Percentiles rank a stretch among this genome's conserved stretches.
Conservation (phyloP, 2,888 invertebrate genomes). For the Sceliomorpha sp. region DNA sequence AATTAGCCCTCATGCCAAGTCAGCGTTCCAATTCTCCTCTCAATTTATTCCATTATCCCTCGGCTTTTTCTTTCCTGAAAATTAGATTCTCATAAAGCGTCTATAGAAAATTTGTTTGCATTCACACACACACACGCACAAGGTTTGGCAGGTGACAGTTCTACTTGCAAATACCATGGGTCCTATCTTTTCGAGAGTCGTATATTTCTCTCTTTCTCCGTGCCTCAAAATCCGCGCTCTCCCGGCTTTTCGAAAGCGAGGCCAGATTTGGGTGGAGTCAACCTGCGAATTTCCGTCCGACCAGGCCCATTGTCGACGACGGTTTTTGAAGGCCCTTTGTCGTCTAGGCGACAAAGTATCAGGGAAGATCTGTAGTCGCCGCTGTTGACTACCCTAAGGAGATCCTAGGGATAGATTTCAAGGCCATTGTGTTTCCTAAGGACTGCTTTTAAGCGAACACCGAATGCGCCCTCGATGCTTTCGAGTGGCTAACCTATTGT, state of each 20-base stretch:
- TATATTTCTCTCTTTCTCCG: conserved; percentile 42
- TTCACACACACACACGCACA: conserved; percentile 64
- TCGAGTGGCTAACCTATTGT: conserved; percentile 69
- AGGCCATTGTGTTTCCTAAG: conserved; percentile 63
- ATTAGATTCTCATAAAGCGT: conserved; percentile 72
- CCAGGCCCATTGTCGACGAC: conserved; percentile 64
- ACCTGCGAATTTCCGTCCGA: conserved; percentile 76
- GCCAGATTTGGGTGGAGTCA: conserved; percentile 65
- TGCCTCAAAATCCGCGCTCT: conserved; percentile 35
- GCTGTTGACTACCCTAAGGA: conserved; percentile 56
- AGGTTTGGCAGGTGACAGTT: conserved; percentile 72
- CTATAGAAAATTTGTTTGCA: conserved; percentile 78
- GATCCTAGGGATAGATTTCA: conserved; percentile 74
- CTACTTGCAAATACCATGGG: conserved; percentile 23
- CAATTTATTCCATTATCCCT: conserved; percentile 40
- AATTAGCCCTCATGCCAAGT: conserved; percentile 66
- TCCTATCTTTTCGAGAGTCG: conserved; percentile 26
- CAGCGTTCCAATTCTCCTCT: conserved; percentile 52
- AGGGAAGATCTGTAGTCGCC: conserved; percentile 51
- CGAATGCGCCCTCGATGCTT: conserved; percentile 68
- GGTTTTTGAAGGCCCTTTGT: conserved; percentile 57
- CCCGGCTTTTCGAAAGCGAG: conserved; percentile 37
- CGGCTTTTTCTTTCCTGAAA: conserved; percentile 61
- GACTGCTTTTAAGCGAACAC: conserved; percentile 66
- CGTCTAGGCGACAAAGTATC: conserved; percentile 52